Percentiles rank a stretch among this genome's conserved stretches.
Evolutionary conservation across 2,888 invertebrate genomes (phyloP).

Genomic region (Andrena minutula): DNA sequence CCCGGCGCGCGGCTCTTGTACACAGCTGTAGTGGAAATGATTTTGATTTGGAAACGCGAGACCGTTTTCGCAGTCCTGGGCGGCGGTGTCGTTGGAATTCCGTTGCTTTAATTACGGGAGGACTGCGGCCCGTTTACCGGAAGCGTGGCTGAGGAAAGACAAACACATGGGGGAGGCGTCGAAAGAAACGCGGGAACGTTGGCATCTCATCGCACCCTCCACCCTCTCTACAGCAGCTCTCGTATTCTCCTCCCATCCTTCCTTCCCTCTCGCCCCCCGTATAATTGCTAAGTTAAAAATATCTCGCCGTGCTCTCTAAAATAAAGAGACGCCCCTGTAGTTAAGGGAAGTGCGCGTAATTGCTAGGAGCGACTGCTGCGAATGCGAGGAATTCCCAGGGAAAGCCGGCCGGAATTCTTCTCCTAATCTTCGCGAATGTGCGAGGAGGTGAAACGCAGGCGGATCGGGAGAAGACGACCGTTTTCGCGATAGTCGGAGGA

Average conservation of each 20-base stretch:
- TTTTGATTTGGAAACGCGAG: slow-evolving; percentile 32
- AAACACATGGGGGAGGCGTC: slow-evolving; percentile 58
- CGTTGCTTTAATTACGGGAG: slow-evolving; percentile 71
- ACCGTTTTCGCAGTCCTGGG: slow-evolving; percentile 28
- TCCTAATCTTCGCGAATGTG: slow-evolving; percentile 51
- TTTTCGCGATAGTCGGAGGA: not conserved
- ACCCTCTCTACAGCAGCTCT: slow-evolving; percentile 1
- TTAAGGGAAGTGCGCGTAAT: slow-evolving; percentile 67
- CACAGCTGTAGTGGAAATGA: not conserved
- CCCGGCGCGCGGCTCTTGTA: not conserved
- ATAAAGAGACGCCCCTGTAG: slow-evolving; percentile 70
- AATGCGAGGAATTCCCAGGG: slow-evolving; percentile 57
- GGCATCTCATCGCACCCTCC: slow-evolving; percentile 48
- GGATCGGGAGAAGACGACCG: slow-evolving; percentile 8
- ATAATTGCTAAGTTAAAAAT: slow-evolving; percentile 76
- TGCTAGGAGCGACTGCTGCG: slow-evolving; percentile 52
- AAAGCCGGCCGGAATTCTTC: slow-evolving; percentile 56
- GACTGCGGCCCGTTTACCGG: slow-evolving; percentile 41
- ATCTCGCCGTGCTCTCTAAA: slow-evolving; percentile 66
- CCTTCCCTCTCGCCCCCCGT: slow-evolving; percentile 34
- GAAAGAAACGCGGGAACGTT: slow-evolving; percentile 65
- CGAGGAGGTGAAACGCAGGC: slow-evolving; percentile 21
- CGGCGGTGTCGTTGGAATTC: slow-evolving; percentile 61
- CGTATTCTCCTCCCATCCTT: slow-evolving; percentile 14
- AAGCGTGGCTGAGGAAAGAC: slow-evolving; percentile 67